Base-by-base conservation (phyloP, 2,888 invertebrate genomes). In the Mechanitis mazaeus region DNA sequence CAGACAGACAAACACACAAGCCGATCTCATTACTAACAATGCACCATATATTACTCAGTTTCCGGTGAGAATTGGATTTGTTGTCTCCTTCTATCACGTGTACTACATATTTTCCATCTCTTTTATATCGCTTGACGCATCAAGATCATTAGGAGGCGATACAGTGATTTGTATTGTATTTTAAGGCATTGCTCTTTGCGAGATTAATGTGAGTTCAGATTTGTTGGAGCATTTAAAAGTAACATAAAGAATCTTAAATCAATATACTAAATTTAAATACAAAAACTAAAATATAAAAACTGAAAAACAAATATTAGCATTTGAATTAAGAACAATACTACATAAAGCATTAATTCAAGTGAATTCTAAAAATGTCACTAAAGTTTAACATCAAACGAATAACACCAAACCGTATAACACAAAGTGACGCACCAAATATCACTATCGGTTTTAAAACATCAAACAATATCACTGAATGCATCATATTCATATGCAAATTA, bases 21-120 rank as follows among this genome's bases (percentile, higher is more conserved):
- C 85, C 79, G 84, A 84, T 83, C 89, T 89, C 88, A 84, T 89
- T 89, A 89, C 85, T 82, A 88, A 89, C 89, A 89, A 89, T 89
- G 85, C 84, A 72, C 85, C 87, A 89, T 89, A 89, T 87, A 87
- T 89, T 88, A 88, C 82, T 61, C 76, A 74, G 83, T 86, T 89
- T 89, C 88, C 89, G 87, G 88, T 81, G 83, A 80, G 82, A 79
- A 83, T 80, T 78, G 76, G 76, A 71, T 71, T 66, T 63, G 58
- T 62, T 64, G 28, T 80, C 82, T 66, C 81, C 45, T 64, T 84
- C 76, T 65, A 33, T 56, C 75, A 12, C 28, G 59, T 55, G 33
- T 9, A 11, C 53, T n/a, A 4, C 28, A 28, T 58, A 66, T 64
- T 28, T 2, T 47, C 62, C 60, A 28, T 85, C 84, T 68, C 78